Evolutionary conservation across 2,797 vertebrate species (phyloP), one percentile per base, ranked within the genome.

Genomic region (Pteropus rufus): DNA sequence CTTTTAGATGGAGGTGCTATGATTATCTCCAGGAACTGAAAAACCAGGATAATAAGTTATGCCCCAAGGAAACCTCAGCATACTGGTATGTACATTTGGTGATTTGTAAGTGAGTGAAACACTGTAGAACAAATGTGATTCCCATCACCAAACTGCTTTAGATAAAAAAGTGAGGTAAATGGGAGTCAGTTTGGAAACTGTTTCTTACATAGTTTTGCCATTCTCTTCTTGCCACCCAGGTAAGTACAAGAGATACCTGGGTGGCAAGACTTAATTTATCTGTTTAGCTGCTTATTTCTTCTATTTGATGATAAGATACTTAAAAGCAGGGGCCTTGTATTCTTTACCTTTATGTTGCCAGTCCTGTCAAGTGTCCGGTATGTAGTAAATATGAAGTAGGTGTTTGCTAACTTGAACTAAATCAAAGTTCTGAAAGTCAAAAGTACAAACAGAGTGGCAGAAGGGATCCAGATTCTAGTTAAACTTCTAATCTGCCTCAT

Each of bases 401-500:
- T 84, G 36, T 92, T 82, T 85, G 34, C 34, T 69, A 73, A 88
- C 65, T 77, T 85, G 58, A 79, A 94, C 21, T 15, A 19, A 84
- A 69, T 82, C 72, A 95, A 95, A 69, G 93, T 94, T 91, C 44
- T 93, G 90, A 95, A 96, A 95, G 95, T 97, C 90, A 76, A 83
- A 96, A 93, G 93, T 75, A 94, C 73, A 91, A 23, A 16, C 29
- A 44, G 26, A 73, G 44, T 92, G 29, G 77, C 94, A 96, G 80
- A 96, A 95, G 62, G 62, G 21, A 75, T 81, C 29, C 58, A 54
- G 52, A 86, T 52, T 93, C 41, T 46, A 34, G n/a, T 85, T 64
- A 83, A 65, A 76, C 34, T 94, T 96, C 58, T 80, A 81, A 72
- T 94, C 41, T 94, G 58, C 58, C 52, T 87, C 11, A 34, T 0